Evolutionary conservation across 2,113 vertebrate species (phyloP).

Genomic region (Chroicocephalus ridibundus): DNA sequence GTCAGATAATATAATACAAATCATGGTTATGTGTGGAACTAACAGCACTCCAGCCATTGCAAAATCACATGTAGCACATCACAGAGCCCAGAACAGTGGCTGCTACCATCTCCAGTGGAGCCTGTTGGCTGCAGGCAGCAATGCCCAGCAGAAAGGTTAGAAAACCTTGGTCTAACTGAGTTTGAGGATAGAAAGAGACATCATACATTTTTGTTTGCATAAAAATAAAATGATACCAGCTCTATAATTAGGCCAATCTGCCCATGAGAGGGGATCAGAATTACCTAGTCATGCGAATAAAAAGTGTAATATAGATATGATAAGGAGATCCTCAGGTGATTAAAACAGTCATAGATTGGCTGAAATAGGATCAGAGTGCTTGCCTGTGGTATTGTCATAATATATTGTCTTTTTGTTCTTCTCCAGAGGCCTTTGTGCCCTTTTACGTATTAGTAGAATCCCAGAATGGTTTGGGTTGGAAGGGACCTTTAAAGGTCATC

Average conservation of each 20-base stretch:
- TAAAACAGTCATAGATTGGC: not conserved
- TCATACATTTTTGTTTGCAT: not conserved
- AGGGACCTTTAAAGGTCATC: not conserved
- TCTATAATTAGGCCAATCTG: not conserved
- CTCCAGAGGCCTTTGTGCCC: not conserved
- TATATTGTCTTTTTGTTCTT: not conserved
- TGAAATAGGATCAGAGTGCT: not conserved
- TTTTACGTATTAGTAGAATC: not conserved
- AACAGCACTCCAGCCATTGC: not conserved
- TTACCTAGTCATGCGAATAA: not conserved
- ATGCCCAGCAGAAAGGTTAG: not conserved
- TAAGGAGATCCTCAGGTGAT: not conserved
- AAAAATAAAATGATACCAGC: not conserved
- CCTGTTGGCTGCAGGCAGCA: not conserved
- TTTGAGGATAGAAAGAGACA: not conserved
- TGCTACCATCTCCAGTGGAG: not conserved
- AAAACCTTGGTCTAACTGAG: not conserved
- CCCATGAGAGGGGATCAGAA: not conserved
- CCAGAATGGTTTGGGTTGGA: not conserved
- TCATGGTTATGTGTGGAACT: not conserved
- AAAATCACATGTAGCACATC: rapidly evolving
- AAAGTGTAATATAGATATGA: not conserved
- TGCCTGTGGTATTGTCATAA: not conserved
- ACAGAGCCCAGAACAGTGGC: not conserved
- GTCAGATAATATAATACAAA: not conserved